Conservation (phyloP, 2,888 invertebrate genomes). For the Peribatodes rhomboidaria region DNA sequence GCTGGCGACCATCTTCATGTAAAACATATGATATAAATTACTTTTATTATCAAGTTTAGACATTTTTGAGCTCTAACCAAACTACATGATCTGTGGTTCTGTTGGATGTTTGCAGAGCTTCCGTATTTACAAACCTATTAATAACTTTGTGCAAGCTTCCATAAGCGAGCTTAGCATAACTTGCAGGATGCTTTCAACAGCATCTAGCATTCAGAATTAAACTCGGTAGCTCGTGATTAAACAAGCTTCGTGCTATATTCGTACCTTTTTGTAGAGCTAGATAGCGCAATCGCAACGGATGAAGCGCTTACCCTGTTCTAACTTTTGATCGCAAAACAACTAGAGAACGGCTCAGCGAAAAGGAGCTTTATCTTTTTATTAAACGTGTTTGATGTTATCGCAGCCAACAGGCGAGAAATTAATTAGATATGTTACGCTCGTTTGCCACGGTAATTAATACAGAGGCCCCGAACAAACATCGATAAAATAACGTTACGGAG, state of each 20-base stretch:
- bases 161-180: conserved; percentile 1
- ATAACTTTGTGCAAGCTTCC: not conserved
- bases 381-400: conserved; percentile 59
- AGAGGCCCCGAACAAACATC: conserved; percentile 61
- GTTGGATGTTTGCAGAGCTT: conserved; percentile 9
- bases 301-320: conserved; percentile 31
- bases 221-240: conserved; percentile 21
- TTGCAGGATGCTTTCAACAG: not conserved
- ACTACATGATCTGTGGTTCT: not conserved
- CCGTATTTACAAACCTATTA: conserved; percentile 1
- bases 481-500: conserved; percentile 55
- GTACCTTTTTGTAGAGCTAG: conserved; percentile 14
- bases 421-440: conserved; percentile 66
- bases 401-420: conserved; percentile 65
- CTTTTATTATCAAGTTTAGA: too few species aligned
- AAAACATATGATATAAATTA: too few species aligned
- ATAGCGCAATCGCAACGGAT: conserved; percentile 22
- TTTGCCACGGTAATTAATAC: conserved; percentile 67
- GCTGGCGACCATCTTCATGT: too few species aligned
- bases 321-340: conserved; percentile 30
- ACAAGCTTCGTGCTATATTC: conserved; percentile 22
- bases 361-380: conserved; percentile 57
- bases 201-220: conserved; percentile 7
- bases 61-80: not conserved
- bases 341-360: conserved; percentile 10